A percentile compares a stretch with the other conserved stretches of the same genome.
Conservation (phyloP, 1,140 invertebrate genomes). For the Littorina saxatilis region DNA sequence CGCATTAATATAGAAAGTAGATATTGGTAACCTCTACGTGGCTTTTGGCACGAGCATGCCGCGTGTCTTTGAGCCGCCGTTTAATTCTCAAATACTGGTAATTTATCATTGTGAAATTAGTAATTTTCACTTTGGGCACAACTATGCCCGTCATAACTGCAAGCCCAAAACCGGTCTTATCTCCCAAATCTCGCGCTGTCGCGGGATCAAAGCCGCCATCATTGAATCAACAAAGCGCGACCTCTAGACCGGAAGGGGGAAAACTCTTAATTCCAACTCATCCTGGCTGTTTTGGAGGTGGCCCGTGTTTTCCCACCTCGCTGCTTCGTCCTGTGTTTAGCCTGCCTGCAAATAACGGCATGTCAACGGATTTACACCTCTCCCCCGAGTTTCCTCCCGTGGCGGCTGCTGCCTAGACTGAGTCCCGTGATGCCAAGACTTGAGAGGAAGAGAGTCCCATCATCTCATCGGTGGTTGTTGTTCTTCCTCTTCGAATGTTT, state of each 20-base stretch:
- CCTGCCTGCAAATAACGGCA: not conserved
- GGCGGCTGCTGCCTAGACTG: not conserved
- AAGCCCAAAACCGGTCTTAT: no score
- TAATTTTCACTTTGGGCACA: no score
- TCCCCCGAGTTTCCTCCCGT: no score
- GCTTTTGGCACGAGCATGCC: no score
- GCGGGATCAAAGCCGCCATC: slow-evolving; percentile 14
- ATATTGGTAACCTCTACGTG: no score
- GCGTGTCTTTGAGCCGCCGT: no score
- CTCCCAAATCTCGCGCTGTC: not conserved
- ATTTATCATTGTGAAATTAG: no score
- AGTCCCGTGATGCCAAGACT: not conserved
- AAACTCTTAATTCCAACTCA: slow-evolving; percentile 5
- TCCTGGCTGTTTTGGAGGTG: not conserved
- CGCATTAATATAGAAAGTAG: no score
- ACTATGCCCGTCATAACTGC: no score
- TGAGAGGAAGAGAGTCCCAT: not conserved
- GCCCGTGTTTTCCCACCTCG: not conserved
- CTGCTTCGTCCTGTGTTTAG: not conserved
- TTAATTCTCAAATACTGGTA: no score
- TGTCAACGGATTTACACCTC: not conserved
- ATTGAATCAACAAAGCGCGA: not conserved
- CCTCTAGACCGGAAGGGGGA: not conserved
- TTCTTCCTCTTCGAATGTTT: no score
- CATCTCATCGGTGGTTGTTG: not conserved